Percentiles rank a stretch among this genome's conserved stretches.
These are phyloP conservation scores for Sylvietta virens DNA, from an alignment of 2,113 vertebrate species.

Conservation along the genomic window DNA sequence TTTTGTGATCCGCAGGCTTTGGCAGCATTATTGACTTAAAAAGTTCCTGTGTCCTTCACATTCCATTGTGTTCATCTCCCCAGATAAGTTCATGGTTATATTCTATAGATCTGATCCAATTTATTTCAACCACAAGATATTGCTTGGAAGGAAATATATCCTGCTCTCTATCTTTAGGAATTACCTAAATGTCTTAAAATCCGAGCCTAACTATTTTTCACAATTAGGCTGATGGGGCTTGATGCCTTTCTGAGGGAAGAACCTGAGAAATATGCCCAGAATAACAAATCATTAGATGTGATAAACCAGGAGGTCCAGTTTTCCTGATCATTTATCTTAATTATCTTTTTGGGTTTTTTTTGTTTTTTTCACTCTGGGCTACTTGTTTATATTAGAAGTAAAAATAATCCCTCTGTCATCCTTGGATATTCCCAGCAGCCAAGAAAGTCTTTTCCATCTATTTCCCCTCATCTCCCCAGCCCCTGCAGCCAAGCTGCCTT, in stretches of 20 bases:
- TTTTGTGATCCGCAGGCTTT: background rate
- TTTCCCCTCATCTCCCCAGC: slow-evolving; percentile 4
- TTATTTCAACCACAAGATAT: background rate
- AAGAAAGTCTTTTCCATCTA: slow-evolving; percentile 7
- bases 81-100: background rate
- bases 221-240: background rate
- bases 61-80: background rate
- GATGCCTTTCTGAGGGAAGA: background rate
- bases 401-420: background rate
- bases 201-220: background rate
- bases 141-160: background rate
- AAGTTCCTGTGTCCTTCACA: background rate
- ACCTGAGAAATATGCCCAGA: background rate
- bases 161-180: background rate
- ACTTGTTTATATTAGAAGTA: background rate
- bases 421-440: background rate
- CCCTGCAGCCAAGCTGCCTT: background rate
- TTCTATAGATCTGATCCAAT: background rate
- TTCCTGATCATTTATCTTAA: slow-evolving; percentile 5
- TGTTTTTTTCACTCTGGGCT: background rate
- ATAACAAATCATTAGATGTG: background rate
- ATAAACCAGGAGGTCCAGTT: background rate
- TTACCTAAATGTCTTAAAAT: background rate
- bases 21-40: background rate
- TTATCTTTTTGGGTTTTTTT: background rate